Evolutionary conservation across 2,113 vertebrate species (phyloP).

Genomic region (Ondatra zibethicus): DNA sequence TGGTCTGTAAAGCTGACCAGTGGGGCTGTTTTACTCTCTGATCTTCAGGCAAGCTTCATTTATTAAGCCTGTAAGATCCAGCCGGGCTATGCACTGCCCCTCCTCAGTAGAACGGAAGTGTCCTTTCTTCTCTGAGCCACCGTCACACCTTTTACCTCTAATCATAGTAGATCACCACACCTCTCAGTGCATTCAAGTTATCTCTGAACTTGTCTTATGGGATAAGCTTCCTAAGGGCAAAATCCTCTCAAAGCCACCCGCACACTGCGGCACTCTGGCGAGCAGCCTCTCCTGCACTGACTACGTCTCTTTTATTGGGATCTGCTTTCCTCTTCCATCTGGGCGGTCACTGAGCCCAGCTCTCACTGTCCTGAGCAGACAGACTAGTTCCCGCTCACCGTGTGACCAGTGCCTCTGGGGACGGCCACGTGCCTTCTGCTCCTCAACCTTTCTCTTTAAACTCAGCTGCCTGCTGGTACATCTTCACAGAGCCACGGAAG

Average conservation of each 20-base stretch:
- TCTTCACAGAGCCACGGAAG: not conserved
- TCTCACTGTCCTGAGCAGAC: rapidly evolving
- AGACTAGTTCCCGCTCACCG: not conserved
- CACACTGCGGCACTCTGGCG: not conserved
- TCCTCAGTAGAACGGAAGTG: not conserved
- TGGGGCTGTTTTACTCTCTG: too few relatives aligned
- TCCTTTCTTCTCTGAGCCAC: not conserved
- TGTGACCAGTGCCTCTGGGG: not conserved
- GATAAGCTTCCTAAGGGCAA: not conserved
- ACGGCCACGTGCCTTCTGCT: not conserved
- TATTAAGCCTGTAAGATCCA: not conserved
- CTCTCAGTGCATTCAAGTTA: not conserved
- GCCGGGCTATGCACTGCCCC: rapidly evolving
- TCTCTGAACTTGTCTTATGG: not conserved
- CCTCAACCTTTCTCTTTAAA: not conserved
- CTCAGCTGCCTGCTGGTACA: too few relatives aligned
- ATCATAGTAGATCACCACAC: not conserved
- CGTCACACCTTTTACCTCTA: too few relatives aligned
- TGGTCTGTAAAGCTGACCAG: too few relatives aligned
- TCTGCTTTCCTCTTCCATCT: not conserved
- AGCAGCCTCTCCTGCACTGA: not conserved
- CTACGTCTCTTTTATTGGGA: not conserved
- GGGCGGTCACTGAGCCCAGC: not conserved
- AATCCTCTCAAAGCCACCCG: not conserved
- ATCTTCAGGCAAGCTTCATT: too few relatives aligned